A percentile compares a stretch with the other conserved stretches of the same genome.
Evolutionary conservation across 2,797 vertebrate species (phyloP).

Genomic region (Perodicticus potto): DNA sequence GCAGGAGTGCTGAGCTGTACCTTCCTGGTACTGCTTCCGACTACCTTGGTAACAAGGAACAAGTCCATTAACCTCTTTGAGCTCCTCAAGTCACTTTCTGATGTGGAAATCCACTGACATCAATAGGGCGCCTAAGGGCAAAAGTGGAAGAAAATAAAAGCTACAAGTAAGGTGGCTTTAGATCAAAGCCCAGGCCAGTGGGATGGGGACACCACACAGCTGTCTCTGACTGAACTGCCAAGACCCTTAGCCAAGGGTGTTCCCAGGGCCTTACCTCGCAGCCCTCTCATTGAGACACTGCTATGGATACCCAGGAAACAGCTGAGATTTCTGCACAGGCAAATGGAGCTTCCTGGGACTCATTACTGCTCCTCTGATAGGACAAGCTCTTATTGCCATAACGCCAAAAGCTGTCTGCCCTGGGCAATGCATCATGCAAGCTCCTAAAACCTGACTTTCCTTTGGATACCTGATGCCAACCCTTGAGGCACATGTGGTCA

Average conservation of each 20-base stretch:
- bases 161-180: constrained; percentile 8
- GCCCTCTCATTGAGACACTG: background rate
- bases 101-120: constrained; percentile 47
- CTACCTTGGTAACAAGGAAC: constrained; percentile 43
- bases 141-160: constrained; percentile 21
- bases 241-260: background rate
- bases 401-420: background rate
- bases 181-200: background rate
- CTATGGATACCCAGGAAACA: background rate
- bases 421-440: background rate
- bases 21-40: background rate
- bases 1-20: constrained; percentile 30
- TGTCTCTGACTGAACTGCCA: background rate
- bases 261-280: background rate
- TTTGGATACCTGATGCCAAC: background rate
- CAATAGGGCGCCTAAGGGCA: background rate
- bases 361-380: background rate
- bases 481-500: background rate
- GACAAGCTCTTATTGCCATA: background rate
- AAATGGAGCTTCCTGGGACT: background rate
- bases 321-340: background rate
- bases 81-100: background rate
- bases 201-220: background rate
- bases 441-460: constrained; percentile 51
- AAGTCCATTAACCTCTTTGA: constrained; percentile 62